Evolutionary conservation across 2,113 vertebrate genomes (phyloP).

Genomic region (Ophiodon elongatus): DNA sequence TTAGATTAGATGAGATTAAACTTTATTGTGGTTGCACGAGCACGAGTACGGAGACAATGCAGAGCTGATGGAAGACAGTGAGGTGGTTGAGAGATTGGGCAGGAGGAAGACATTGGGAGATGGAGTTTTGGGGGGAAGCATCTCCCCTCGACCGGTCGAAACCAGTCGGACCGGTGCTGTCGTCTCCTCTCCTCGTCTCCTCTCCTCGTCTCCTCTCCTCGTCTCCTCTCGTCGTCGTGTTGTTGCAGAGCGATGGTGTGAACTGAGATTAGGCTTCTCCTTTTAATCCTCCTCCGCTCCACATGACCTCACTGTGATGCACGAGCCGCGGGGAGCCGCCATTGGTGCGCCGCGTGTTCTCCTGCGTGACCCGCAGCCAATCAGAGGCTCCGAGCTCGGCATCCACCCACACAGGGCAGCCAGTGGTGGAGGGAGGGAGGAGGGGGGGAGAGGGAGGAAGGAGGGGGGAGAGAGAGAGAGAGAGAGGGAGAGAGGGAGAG

Average conservation of each 20-base stretch:
- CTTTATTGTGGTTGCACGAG: not conserved
- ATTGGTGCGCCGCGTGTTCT: constrained; percentile 72
- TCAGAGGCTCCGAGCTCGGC: constrained; percentile 64
- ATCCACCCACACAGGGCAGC: constrained; percentile 62
- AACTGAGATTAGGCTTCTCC: constrained; percentile 68
- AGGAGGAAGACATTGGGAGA: too few relatives aligned
- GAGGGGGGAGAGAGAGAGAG: not conserved
- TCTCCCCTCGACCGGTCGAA: not conserved
- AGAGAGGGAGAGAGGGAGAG: not conserved
- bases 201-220: too few relatives aligned
- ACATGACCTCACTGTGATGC: constrained; percentile 78
- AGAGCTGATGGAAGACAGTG: not conserved
- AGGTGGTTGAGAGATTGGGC: not conserved
- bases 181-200: not conserved
- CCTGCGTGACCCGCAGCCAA: constrained; percentile 74
- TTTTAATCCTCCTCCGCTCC: constrained; percentile 78
- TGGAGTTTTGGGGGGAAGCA: not conserved
- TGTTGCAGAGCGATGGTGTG: constrained; percentile 55
- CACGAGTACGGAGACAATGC: too few relatives aligned
- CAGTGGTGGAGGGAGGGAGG: constrained; percentile 35
- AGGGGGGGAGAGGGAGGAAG: not conserved
- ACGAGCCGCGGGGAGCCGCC: constrained; percentile 34
- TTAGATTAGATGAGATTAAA: not conserved
- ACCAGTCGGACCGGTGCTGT: not conserved
- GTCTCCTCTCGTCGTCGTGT: constrained; percentile 11